Conservation (phyloP, 2,888 invertebrate genomes). For the Ametastegia equiseti region DNA sequence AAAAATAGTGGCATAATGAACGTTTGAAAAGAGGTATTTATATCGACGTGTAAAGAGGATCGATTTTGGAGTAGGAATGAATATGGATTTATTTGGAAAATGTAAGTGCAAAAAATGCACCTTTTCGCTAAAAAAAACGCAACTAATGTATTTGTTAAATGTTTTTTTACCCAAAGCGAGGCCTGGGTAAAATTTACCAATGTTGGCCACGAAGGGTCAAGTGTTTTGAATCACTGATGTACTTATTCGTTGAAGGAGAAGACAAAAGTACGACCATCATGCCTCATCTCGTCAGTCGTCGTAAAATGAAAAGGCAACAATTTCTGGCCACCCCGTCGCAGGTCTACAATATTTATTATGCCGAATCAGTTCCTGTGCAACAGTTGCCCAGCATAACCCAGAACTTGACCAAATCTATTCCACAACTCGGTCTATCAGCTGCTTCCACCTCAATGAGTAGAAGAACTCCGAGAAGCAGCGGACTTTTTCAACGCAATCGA, state of each 20-base stretch:
- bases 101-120: too few species aligned
- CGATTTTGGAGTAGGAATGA: too few species aligned
- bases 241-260: conserved; percentile 17
- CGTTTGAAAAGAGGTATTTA: too few species aligned
- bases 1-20: too few species aligned
- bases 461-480: conserved; percentile 3
- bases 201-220: too few species aligned
- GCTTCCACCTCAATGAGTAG: background rate
- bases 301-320: conserved; percentile 54
- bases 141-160: too few species aligned
- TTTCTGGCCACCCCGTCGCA: conserved; percentile 47
- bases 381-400: conserved; percentile 50
- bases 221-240: background rate
- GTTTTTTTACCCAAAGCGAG: too few species aligned
- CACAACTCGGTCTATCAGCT: conserved; percentile 46
- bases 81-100: too few species aligned
- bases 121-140: too few species aligned
- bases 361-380: conserved; percentile 51
- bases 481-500: conserved; percentile 36
- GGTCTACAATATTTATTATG: conserved; percentile 57
- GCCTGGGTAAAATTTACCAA: too few species aligned
- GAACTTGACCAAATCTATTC: conserved; percentile 50
- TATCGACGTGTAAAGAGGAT: too few species aligned
- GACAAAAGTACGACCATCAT: conserved; percentile 18
- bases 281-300: conserved; percentile 56